Evolutionary conservation across 2,888 invertebrate species (phyloP).

Genomic region (Pollenia griseotomentosa): DNA sequence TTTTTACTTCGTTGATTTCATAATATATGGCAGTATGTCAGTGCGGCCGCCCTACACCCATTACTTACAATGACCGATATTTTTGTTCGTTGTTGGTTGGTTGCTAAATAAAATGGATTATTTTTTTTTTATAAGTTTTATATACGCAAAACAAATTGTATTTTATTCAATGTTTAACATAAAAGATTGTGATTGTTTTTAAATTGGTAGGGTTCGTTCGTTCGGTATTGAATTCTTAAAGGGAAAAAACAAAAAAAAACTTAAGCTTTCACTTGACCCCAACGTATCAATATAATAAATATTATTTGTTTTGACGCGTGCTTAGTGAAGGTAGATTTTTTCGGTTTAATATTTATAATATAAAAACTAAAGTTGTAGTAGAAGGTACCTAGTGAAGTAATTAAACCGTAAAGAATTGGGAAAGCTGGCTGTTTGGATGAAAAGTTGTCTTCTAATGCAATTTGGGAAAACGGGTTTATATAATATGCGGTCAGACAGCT

Average conservation of each 20-base stretch:
- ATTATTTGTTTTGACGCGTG: slow-evolving; percentile 74
- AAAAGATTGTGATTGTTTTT: slow-evolving; percentile 58
- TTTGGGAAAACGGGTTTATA: no score
- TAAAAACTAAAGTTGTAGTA: no score
- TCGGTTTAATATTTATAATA: no score
- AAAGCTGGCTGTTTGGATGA: no score
- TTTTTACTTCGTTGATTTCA: slow-evolving; percentile 70
- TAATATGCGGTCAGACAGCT: no score
- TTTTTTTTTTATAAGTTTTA: slow-evolving; percentile 1
- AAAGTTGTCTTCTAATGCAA: no score
- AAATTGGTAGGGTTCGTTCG: slow-evolving; percentile 30
- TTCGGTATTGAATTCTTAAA: slow-evolving; percentile 48
- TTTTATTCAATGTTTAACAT: slow-evolving; percentile 49
- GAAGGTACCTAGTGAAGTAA: no score
- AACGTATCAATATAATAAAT: slow-evolving; percentile 82
- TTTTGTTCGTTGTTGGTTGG: background rate
- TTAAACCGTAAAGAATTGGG: no score
- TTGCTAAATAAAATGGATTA: slow-evolving; percentile 27
- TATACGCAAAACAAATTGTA: slow-evolving; percentile 37
- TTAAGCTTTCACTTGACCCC: slow-evolving; percentile 83
- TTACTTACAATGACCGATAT: slow-evolving; percentile 74
- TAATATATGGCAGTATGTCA: slow-evolving; percentile 83
- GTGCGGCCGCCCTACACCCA: slow-evolving; percentile 82
- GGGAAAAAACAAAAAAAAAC: slow-evolving; percentile 58
- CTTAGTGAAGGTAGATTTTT: slow-evolving; percentile 62